Evolutionary conservation across 2,113 vertebrate species (phyloP).

Genomic region (Rattus rattus): DNA sequence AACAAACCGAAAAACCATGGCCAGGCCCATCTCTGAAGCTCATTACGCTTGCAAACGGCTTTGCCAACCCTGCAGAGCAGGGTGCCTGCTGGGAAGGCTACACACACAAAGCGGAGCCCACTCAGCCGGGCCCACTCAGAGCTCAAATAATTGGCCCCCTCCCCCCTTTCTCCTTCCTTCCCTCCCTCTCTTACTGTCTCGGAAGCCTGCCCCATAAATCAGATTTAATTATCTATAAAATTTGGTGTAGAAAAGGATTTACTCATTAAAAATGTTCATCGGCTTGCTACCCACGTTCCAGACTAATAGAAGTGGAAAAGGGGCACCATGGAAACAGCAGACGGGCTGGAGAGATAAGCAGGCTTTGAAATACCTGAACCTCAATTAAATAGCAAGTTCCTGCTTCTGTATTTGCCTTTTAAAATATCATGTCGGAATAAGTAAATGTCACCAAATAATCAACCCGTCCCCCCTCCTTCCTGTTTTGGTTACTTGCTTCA

Average conservation of each 20-base stretch:
- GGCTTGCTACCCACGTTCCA: conserved; percentile 78
- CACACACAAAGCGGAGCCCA: conserved; percentile 44
- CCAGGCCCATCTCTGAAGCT: neutral
- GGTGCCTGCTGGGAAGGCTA: conserved; percentile 16
- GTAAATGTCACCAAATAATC: conserved; percentile 56
- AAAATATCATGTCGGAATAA: conserved; percentile 50
- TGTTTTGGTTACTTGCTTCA: conserved; percentile 40
- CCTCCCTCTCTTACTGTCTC: conserved; percentile 54
- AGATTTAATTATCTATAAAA: conserved; percentile 76
- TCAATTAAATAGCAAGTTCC: conserved; percentile 75
- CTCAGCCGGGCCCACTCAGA: neutral
- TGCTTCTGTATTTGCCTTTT: conserved; percentile 69
- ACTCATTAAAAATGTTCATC: conserved; percentile 83
- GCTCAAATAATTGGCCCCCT: conserved; percentile 27
- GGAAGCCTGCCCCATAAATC: conserved; percentile 71
- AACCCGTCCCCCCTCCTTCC: neutral
- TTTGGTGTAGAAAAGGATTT: conserved; percentile 75
- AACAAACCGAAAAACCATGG: neutral
- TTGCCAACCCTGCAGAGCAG: neutral
- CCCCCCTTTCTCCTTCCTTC: conserved; percentile 40
- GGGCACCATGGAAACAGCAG: conserved; percentile 70
- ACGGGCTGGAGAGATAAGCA: conserved; percentile 63
- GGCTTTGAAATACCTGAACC: conserved; percentile 72
- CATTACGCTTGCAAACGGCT: neutral
- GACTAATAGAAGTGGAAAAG: conserved; percentile 76